These are phyloP conservation scores for Isoperla grammatica DNA, from an alignment of 2,888 invertebrate species.

Conservation along the genomic window DNA sequence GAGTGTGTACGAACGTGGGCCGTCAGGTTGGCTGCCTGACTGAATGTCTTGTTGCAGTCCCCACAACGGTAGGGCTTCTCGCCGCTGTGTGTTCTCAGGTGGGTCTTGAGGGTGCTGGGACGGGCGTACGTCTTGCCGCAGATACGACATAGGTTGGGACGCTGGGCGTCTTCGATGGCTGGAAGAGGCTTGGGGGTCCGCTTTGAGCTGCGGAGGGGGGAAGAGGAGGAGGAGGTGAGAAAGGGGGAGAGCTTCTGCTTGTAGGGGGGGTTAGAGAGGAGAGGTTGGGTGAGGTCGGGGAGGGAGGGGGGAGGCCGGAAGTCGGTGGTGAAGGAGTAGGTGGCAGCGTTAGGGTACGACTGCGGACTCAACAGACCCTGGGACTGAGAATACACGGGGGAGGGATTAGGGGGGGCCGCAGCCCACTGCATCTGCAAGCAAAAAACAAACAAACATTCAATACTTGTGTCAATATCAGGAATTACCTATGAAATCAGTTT, in stretches of 20 bases:
- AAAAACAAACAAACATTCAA: neutral
- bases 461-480: neutral
- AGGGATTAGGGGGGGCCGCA: constrained; percentile 36
- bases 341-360: constrained; percentile 54
- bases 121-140: constrained; percentile 96
- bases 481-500: too few relatives aligned
- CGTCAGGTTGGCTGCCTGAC: constrained; percentile 96
- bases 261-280: neutral
- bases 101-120: constrained; percentile 95
- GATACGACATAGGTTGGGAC: constrained; percentile 86
- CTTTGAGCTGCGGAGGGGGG: constrained; percentile 7
- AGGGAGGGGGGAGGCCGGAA: constrained; percentile 55
- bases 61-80: constrained; percentile 89
- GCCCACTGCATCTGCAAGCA: constrained; percentile 65
- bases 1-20: constrained; percentile 95
- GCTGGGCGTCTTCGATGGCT: constrained; percentile 36
- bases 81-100: constrained; percentile 92
- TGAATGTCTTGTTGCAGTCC: constrained; percentile 94
- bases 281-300: neutral
- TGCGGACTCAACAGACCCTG: constrained; percentile 60
- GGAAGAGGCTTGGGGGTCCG: constrained; percentile 15
- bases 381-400: constrained; percentile 58
- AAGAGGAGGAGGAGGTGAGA: neutral
- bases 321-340: constrained; percentile 79
- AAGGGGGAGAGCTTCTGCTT: constrained; percentile 9